phyloP scores from a whole-genome alignment of 1,140 invertebrate genomes.

The Aphis craccivora region DNA sequence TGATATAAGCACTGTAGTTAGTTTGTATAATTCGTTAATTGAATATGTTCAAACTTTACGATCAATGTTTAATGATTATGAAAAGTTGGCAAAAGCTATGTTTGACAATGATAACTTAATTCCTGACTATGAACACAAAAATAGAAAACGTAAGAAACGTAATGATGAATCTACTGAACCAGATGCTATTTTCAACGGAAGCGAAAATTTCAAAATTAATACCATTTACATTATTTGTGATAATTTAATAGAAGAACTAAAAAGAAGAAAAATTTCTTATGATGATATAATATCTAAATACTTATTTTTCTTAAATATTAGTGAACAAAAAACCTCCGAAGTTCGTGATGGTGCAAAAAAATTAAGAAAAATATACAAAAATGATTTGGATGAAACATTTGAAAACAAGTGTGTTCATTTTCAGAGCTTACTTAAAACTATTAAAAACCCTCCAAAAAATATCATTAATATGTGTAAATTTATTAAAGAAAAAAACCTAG shows the following conservation, averaged over 20 bases:
- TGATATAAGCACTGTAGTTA: slow-evolving; percentile 30
- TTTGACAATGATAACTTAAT: neutral
- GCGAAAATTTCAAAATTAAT: too few relatives aligned
- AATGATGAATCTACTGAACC: too few relatives aligned
- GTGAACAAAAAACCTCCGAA: slow-evolving; percentile 6
- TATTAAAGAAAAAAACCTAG: too few relatives aligned
- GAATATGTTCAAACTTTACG: slow-evolving; percentile 34
- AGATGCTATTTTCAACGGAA: too few relatives aligned
- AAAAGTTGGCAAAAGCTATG: slow-evolving; percentile 14
- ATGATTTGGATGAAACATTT: slow-evolving; percentile 29
- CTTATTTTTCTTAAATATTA: slow-evolving; percentile 27
- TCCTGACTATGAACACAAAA: neutral
- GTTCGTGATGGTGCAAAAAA: slow-evolving; percentile 25
- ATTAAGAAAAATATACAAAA: slow-evolving; percentile 14
- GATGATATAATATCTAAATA: neutral
- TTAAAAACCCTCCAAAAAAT: slow-evolving; percentile 15
- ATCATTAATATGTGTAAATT: neutral
- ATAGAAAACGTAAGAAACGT: too few relatives aligned
- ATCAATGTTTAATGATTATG: slow-evolving; percentile 46
- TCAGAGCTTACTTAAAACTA: neutral
- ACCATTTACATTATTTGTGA: too few relatives aligned
- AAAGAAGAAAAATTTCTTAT: too few relatives aligned
- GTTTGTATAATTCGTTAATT: slow-evolving; percentile 32
- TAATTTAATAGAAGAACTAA: too few relatives aligned
- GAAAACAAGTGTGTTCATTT: slow-evolving; percentile 19